Conservation (phyloP, 2,797 vertebrate species). For the Microcaecilia unicolor region DNA sequence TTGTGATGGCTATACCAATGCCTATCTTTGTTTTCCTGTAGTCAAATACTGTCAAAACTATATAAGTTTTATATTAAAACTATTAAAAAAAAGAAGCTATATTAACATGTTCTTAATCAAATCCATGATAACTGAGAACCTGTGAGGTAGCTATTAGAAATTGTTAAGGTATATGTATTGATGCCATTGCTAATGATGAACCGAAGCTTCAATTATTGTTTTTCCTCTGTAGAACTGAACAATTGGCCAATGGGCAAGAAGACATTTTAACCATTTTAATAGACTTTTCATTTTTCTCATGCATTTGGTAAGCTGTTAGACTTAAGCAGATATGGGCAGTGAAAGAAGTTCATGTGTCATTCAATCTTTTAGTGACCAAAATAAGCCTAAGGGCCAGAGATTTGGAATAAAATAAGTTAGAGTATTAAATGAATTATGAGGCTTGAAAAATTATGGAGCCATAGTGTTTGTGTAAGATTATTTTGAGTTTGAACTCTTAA, state of each 20-base stretch:
- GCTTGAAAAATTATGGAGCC: too few species aligned
- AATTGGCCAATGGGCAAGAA: not conserved
- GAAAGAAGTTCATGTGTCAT: too few species aligned
- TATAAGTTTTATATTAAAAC: slow-evolving; percentile 42
- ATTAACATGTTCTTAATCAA: slow-evolving; percentile 54
- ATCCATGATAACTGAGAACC: slow-evolving; percentile 38
- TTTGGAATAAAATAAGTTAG: too few species aligned
- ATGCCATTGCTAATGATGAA: slow-evolving; percentile 7
- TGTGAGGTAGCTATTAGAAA: slow-evolving; percentile 22
- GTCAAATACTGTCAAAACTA: slow-evolving; percentile 38
- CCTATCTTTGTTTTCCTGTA: slow-evolving; percentile 32
- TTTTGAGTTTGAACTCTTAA: too few species aligned
- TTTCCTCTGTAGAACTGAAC: not conserved
- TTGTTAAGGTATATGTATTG: slow-evolving; percentile 14
- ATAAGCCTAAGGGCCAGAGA: too few species aligned
- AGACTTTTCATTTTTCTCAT: not conserved
- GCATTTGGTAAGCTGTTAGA: too few species aligned
- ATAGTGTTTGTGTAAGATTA: too few species aligned
- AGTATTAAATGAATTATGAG: too few species aligned
- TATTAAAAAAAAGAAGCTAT: slow-evolving; percentile 22
- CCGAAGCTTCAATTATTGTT: slow-evolving; percentile 7
- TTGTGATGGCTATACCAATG: slow-evolving; percentile 34
- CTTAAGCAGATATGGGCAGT: too few species aligned
- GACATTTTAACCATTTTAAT: not conserved
- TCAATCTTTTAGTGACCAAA: too few species aligned